Conservation (phyloP, 2,113 vertebrate species). For the Xenus cinereus region DNA sequence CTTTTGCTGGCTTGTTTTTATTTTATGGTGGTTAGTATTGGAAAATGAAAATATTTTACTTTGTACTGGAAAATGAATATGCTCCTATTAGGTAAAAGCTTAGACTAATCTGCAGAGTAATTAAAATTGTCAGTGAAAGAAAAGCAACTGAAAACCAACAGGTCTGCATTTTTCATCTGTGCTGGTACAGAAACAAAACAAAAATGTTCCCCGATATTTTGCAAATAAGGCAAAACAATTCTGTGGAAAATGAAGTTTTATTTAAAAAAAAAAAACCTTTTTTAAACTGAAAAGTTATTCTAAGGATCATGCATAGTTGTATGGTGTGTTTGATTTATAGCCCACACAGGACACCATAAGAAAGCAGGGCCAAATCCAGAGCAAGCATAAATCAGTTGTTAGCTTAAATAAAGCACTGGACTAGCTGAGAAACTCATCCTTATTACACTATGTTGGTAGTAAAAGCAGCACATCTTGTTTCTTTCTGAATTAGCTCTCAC, state of each 20-base stretch:
- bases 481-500: neutral
- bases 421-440: neutral
- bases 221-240: neutral
- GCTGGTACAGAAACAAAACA: neutral
- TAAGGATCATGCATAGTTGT: neutral
- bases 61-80: neutral
- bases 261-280: neutral
- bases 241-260: neutral
- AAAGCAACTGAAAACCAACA: neutral
- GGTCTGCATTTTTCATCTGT: neutral
- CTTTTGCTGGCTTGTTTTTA: neutral
- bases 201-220: neutral
- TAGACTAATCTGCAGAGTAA: neutral
- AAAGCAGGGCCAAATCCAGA: neutral
- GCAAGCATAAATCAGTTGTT: neutral
- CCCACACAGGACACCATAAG: neutral
- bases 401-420: neutral
- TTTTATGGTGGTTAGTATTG: neutral
- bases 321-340: neutral
- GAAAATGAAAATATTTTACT: slow-evolving; percentile 17
- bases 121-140: neutral
- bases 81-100: neutral
- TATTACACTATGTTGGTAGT: accelerated
- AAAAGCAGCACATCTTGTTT: neutral
- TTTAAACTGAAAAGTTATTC: neutral